phyloP scores from a whole-genome alignment of 2,888 invertebrate genomes.

The Apocheima hispidaria region DNA sequence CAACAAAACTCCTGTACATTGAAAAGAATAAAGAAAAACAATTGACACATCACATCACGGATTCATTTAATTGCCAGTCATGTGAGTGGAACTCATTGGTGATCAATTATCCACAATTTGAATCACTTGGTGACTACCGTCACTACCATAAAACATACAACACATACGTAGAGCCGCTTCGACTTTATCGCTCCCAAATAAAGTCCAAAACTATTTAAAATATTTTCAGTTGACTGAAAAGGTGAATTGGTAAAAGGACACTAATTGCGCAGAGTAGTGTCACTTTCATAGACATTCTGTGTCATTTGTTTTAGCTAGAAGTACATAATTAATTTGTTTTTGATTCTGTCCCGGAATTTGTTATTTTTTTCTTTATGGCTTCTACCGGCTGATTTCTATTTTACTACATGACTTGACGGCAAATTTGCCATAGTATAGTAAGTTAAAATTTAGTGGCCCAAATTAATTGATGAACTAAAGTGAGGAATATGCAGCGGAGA shows the following conservation, averaged over 20 bases:
- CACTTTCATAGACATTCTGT: conserved; percentile 60
- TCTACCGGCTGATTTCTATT: too few species aligned
- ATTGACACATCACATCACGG: conserved; percentile 24
- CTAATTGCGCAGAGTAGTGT: conserved; percentile 76
- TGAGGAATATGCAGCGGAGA: too few species aligned
- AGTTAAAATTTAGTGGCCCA: too few species aligned
- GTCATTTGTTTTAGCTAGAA: conserved; percentile 55
- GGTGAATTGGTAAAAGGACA: conserved; percentile 66
- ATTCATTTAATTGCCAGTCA: conserved; percentile 62
- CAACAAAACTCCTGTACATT: too few species aligned
- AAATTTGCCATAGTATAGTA: too few species aligned
- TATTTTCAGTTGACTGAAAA: conserved; percentile 22
- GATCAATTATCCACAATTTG: conserved; percentile 81
- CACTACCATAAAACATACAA: conserved; percentile 47
- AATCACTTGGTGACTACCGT: conserved; percentile 71
- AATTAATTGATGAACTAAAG: too few species aligned
- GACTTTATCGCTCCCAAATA: conserved; percentile 21
- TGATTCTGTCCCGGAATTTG: background rate
- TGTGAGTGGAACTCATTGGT: conserved; percentile 69
- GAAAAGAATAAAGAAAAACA: conserved; percentile 14
- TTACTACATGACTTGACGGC: too few species aligned
- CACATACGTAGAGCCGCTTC: background rate
- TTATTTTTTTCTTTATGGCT: background rate
- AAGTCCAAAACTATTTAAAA: conserved; percentile 17
- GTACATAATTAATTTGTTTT: conserved; percentile 61